Percentiles rank a stretch among this genome's conserved stretches.
Conservation (phyloP, 2,888 invertebrate genomes). For the Agrochola macilenta region DNA sequence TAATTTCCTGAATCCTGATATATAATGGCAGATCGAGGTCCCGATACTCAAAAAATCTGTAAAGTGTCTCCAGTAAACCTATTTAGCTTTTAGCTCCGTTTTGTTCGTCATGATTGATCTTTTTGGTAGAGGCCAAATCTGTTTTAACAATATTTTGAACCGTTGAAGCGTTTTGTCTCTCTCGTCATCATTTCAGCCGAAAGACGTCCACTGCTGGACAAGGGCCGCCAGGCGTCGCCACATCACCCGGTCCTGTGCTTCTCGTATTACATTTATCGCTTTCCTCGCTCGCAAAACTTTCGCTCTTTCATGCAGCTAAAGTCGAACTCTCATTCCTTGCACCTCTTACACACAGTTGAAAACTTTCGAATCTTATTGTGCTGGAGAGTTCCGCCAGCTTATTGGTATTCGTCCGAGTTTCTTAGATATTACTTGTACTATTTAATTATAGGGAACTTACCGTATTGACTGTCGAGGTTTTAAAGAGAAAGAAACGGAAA, state of each 20-base stretch:
- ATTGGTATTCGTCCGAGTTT: constrained; percentile 72
- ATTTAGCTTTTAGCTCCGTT: background rate
- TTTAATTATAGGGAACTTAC: constrained; percentile 60
- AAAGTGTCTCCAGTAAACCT: too few species aligned
- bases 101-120: too few species aligned
- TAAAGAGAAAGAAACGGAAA: constrained; percentile 2
- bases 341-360: constrained; percentile 57
- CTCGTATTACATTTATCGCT: background rate
- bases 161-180: background rate
- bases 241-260: background rate
- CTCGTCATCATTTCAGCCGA: background rate
- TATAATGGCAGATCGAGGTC: too few species aligned
- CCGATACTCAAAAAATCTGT: too few species aligned
- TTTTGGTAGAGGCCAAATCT: background rate
- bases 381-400: constrained; percentile 65
- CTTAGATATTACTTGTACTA: constrained; percentile 59
- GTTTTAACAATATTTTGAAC: background rate
- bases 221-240: too few species aligned
- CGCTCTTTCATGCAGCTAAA: background rate
- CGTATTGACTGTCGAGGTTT: constrained; percentile 35
- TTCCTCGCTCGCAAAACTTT: background rate
- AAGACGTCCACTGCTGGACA: too few species aligned
- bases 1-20: too few species aligned
- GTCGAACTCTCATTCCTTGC: constrained; percentile 44
- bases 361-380: constrained; percentile 77